Base-by-base conservation (phyloP, 2,888 invertebrate genomes). In the Villa cingulata region DNA sequence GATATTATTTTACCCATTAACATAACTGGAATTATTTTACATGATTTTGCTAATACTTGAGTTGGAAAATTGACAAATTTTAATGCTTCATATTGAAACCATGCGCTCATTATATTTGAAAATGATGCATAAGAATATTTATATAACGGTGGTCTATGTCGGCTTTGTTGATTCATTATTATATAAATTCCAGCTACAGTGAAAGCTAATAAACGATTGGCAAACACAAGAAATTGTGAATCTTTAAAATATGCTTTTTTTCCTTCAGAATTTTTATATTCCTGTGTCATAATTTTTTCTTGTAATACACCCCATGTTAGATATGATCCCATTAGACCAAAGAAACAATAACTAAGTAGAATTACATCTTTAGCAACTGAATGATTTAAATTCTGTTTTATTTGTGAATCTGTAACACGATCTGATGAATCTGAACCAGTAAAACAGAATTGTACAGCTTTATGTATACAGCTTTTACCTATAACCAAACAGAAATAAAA, bases 71-170 rank as follows among this genome's bases (percentile, higher is more conserved):
- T 94, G 60, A 98, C 92, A 69, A 86, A 99, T 68, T 97, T 97
- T 41, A 99, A 74, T 19, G 97, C 97, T 71, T 98, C 98, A 66
- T 99, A 98, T 70, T 99, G 98, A 70, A 94, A 97, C 97, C 97
- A 99, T 42, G 95, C 94, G 65, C 95, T 95, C 77, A 98, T 80
- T 54, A 97, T 89, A 69, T 98, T 98, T 16, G 95, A 92, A 60
- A 98, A 81, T 4, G 96, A 91, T 62, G 95, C 92, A 72, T 84
- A 97, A 0, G 87, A 85, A 70, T 95, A 97, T 71, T 92, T 88
- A 70, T 91, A 95, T 14, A 95, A 73, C 1, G 98, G 96, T 46
- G 88, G 86, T 20, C 79, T 78, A 59, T 87, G 84, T 16, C 81
- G 72, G 1, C 80, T 76, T 50, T 80, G 78, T n/a, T 77, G 70